Evolutionary conservation across 2,113 vertebrate species (phyloP), one percentile per base, ranked within the genome.

Genomic region (Lipophrys pholis): DNA sequence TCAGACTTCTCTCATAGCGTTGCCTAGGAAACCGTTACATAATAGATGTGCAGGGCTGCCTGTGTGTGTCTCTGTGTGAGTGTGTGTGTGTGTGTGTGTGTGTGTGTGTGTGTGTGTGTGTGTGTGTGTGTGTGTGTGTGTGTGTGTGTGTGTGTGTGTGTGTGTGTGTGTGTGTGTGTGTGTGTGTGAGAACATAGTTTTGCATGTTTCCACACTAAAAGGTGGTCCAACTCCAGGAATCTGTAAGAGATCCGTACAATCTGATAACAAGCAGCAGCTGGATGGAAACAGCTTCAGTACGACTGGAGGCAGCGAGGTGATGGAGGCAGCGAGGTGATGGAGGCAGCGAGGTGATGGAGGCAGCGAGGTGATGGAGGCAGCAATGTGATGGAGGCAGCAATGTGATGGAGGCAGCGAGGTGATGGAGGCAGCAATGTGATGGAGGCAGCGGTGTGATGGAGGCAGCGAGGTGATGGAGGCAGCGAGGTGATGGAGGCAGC

Each of bases 1-100:
- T 41, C 69, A 73, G 51, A 76, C 82, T 90, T 84, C 85, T 92
- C 89, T 82, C 83, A 82, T 89, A 81, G 86, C 76, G 94, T 94
- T 95, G 92, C 93, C 94, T 85, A 84, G 77, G 86, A 57, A 88
- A 88, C 84, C 12, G 11, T 90, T 86, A 85, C 63, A 83, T 86
- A 85, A 87, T 36, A 64, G 60, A 71, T 59, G 65, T 83, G 90
- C 83, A 82, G 71, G 78, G 84, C 54, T 80, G 86, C 81, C 67
- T 48, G 53, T 60, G 41, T 65, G 45, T 42, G 40, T 11, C 43
- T 67, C 35, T 73, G 36, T 5, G 12, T 35, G 43, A 43, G 6
- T 46, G 30, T 41, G 21, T 59, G 42, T 35, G n/a, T n/a, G n/a
- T n/a, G n/a, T n/a, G 36, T 5, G 14, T 35, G 43, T 45, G 6